Conservation (phyloP, 2,797 vertebrate genomes). For the Buceros bicornis region DNA sequence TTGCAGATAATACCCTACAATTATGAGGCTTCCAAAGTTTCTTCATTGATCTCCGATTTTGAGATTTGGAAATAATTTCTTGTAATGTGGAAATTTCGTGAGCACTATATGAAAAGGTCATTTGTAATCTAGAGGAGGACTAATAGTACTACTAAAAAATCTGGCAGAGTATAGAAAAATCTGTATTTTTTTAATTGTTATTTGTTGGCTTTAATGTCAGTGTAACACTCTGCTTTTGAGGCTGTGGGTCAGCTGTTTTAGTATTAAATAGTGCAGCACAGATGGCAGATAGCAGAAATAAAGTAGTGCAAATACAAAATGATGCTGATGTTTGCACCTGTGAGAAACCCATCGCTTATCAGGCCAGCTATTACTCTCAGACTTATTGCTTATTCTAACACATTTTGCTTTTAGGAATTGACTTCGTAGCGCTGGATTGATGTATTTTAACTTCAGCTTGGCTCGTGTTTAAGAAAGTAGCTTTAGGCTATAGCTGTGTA, state of each 20-base stretch:
- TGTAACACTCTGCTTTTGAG: neutral
- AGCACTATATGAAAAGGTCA: neutral
- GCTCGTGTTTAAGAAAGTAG: neutral
- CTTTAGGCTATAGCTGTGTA: neutral
- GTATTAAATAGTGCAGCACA: neutral
- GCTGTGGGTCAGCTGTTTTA: neutral
- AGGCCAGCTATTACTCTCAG: neutral
- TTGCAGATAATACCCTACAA: neutral
- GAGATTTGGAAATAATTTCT: neutral
- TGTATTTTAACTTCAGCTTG: neutral
- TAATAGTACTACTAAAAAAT: neutral
- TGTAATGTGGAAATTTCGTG: neutral
- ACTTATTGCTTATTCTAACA: neutral
- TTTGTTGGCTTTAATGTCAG: neutral
- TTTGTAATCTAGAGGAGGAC: neutral
- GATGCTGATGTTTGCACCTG: constrained; percentile 37
- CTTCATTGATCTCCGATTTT: neutral
- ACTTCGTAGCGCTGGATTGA: neutral
- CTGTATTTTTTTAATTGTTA: neutral
- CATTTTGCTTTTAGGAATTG: neutral
- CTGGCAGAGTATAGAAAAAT: neutral
- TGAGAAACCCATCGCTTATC: neutral
- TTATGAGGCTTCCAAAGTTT: neutral
- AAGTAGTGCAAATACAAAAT: constrained; percentile 15
- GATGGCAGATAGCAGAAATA: constrained; percentile 20